Base-by-base conservation (phyloP, 2,797 vertebrate genomes). In the Tiaroga cobitis region DNA sequence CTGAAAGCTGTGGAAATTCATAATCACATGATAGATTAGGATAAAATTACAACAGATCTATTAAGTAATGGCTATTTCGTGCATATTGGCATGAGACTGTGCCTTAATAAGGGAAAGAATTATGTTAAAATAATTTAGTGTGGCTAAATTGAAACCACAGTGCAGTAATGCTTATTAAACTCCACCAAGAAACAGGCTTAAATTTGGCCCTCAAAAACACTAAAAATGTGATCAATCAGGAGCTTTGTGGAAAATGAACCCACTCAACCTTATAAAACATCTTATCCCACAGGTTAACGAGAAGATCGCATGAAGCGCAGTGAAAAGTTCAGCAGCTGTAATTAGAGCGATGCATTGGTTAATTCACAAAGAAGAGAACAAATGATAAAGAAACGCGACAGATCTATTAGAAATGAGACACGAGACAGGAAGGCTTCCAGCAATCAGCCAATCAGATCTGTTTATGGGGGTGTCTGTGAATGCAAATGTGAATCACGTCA, bases 371-470 rank as follows among this genome's bases (percentile, higher is more conserved):
- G 78, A 82, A 49, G 80, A 77, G 46, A 81, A 39, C 79, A 81
- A 75, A 80, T 80, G 15, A 82, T 87, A 88, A 86, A 85, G 81
- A 76, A 76, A 78, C 18, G 49, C 29, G 76, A 85, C 79, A 86
- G 39, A 51, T 80, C 84, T 73, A 87, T 88, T 88, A 87, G 84
- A 74, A 56, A 86, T 81, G 54, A 77, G 82, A 87, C 49, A 85
- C 21, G 39, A 72, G 79, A 81, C 34, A 76, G 84, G 46, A 85
- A 61, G 78, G 76, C 79, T 65, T 76, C 77, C 83, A 81, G 76
- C 85, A 83, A 59, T 85, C 77, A 83, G 61, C 75, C 82, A 82
- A 78, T 85, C 77, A 83, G 67, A 51, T 69, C 82, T 83, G 80
- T 85, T 85, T 81, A 82, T 72, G 83, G 37, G 83, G 21, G 81